Conservation (phyloP, 2,888 invertebrate species). For the Melipona bicolor region DNA sequence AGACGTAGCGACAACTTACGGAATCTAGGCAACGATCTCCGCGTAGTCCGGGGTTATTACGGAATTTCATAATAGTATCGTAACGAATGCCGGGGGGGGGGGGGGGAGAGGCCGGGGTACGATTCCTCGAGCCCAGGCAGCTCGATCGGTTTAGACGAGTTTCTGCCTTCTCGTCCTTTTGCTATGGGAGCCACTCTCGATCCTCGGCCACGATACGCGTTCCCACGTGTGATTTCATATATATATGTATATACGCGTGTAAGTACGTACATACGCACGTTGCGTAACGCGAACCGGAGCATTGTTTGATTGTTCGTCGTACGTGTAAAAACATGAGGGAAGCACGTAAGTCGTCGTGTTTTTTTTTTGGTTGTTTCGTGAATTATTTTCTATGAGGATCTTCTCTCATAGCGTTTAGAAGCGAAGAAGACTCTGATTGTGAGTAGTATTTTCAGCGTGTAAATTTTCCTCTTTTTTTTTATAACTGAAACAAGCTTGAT, state of each 20-base stretch:
- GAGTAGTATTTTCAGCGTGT: too few relatives aligned
- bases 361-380: neutral
- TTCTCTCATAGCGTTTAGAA: too few relatives aligned
- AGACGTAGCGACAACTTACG: slow-evolving; percentile 1
- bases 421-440: too few relatives aligned
- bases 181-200: slow-evolving; percentile 49
- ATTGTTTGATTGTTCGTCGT: slow-evolving; percentile 46
- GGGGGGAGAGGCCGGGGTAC: neutral
- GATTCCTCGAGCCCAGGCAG: slow-evolving; percentile 35
- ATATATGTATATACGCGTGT: slow-evolving; percentile 27
- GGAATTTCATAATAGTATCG: slow-evolving; percentile 37
- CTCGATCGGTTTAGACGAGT: slow-evolving; percentile 53
- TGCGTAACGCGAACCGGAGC: slow-evolving; percentile 58
- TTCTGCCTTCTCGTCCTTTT: slow-evolving; percentile 47
- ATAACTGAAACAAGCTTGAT: too few relatives aligned
- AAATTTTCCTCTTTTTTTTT: too few relatives aligned
- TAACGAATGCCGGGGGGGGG: slow-evolving; percentile 19
- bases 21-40: slow-evolving; percentile 12
- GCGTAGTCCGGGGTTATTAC: slow-evolving; percentile 24
- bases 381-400: neutral
- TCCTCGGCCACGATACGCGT: slow-evolving; percentile 62
- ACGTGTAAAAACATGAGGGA: slow-evolving; percentile 3
- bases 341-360: neutral
- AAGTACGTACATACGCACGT: slow-evolving; percentile 49
- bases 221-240: slow-evolving; percentile 61